These are phyloP conservation scores for Solenopsis fugax DNA, from an alignment of 1,140 invertebrate genomes.

Conservation along the genomic window DNA sequence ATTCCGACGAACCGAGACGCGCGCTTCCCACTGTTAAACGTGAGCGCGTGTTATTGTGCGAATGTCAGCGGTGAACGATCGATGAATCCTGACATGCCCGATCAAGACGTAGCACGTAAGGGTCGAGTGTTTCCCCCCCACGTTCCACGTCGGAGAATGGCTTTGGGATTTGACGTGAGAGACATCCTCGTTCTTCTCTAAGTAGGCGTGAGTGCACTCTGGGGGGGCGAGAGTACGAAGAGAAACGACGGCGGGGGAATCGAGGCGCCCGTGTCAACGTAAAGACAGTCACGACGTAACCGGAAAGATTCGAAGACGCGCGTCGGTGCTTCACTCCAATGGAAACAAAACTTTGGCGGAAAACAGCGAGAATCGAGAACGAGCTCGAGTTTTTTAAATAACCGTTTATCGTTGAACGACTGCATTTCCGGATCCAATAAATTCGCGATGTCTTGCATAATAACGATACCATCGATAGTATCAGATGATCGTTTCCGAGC, in stretches of 20 bases:
- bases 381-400: slow-evolving; percentile 21
- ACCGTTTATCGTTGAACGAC: not conserved
- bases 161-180: slow-evolving; percentile 67
- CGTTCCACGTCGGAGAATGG: slow-evolving; percentile 13
- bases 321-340: slow-evolving; percentile 17
- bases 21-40: not conserved
- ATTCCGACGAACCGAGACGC: not conserved
- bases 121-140: slow-evolving; percentile 40
- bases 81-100: slow-evolving; percentile 52
- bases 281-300: slow-evolving; percentile 60
- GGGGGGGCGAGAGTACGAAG: slow-evolving; percentile 59
- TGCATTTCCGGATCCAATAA: not conserved
- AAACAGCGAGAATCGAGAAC: not conserved
- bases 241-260: slow-evolving; percentile 32
- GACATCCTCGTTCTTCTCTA: slow-evolving; percentile 73
- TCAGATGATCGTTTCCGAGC: not conserved
- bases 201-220: slow-evolving; percentile 78
- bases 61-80: slow-evolving; percentile 50
- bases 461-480: not conserved
- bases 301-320: slow-evolving; percentile 58
- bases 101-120: slow-evolving; percentile 47
- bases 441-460: not conserved
- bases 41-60: slow-evolving; percentile 16
- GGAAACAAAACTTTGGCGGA: slow-evolving; percentile 34
- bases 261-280: slow-evolving; percentile 54